Evolutionary conservation across 2,113 vertebrate genomes (phyloP).

Genomic region (Atherinomorus stipes): DNA sequence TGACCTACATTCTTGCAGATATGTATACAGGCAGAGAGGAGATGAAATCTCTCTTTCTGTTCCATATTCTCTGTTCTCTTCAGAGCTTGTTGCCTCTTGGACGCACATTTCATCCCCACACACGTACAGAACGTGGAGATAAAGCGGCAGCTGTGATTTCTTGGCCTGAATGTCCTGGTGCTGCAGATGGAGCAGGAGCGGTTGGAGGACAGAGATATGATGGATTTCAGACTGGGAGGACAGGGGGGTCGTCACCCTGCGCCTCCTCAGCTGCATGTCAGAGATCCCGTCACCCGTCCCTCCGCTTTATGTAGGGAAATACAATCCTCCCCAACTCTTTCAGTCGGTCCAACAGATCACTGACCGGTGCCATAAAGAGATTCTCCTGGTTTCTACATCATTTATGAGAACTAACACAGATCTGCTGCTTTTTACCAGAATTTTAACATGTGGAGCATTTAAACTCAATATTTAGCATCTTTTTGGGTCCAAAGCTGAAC

Average conservation of each 20-base stretch:
- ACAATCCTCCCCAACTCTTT: neutral
- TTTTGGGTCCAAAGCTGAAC: too few species aligned
- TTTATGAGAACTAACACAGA: too few species aligned
- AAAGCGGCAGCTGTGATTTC: slow-evolving; percentile 31
- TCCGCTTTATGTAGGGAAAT: slow-evolving; percentile 3
- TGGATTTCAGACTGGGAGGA: slow-evolving; percentile 34
- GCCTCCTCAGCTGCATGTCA: neutral
- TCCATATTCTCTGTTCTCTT: slow-evolving; percentile 53
- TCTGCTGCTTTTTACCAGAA: too few species aligned
- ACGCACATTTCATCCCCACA: slow-evolving; percentile 30
- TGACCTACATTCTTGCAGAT: slow-evolving; percentile 82
- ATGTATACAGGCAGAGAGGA: slow-evolving; percentile 70
- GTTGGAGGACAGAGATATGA: slow-evolving; percentile 28
- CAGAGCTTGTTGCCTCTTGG: slow-evolving; percentile 32
- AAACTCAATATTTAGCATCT: too few species aligned
- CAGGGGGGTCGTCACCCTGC: neutral
- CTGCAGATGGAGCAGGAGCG: slow-evolving; percentile 33
- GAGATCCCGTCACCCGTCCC: slow-evolving; percentile 9
- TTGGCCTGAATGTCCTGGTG: slow-evolving; percentile 31
- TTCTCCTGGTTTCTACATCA: too few species aligned
- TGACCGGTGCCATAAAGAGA: too few species aligned
- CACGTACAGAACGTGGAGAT: slow-evolving; percentile 1
- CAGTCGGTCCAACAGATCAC: neutral
- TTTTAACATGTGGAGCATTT: too few species aligned
- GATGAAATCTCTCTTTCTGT: slow-evolving; percentile 65